Percentiles rank a stretch among this genome's conserved stretches.
Evolutionary conservation across 1,140 invertebrate genomes (phyloP).

Genomic region (Triops cancriformis): DNA sequence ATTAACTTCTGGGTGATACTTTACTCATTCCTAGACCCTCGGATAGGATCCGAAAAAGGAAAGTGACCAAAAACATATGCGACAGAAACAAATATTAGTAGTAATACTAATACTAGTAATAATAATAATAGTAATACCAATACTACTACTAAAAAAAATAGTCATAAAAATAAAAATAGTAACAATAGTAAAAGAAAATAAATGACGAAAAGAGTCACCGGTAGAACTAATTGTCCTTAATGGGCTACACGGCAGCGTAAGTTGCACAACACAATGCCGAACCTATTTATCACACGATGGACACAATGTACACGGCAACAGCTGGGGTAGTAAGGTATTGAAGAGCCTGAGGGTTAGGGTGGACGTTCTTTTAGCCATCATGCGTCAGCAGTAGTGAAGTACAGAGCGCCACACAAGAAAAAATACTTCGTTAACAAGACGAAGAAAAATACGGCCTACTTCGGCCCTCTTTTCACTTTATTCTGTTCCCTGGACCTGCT

Average conservation of each 20-base stretch:
- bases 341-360: background rate
- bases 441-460: background rate
- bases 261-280: background rate
- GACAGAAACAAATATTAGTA: no score
- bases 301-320: background rate
- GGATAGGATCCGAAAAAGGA: no score
- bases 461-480: background rate
- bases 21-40: no score
- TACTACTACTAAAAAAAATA: no score
- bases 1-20: no score
- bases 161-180: no score
- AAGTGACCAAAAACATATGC: no score
- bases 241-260: no score
- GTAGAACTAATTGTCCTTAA: background rate
- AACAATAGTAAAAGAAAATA: no score
- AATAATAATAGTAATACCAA: no score
- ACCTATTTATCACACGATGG: background rate
- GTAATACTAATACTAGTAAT: no score
- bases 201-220: no score
- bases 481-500: background rate
- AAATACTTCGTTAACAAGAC: background rate
- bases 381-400: background rate
- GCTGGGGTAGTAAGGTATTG: background rate
- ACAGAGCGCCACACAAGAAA: background rate
- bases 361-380: background rate